Conservation (phyloP, 2,113 vertebrate species). For the Motacilla alba region DNA sequence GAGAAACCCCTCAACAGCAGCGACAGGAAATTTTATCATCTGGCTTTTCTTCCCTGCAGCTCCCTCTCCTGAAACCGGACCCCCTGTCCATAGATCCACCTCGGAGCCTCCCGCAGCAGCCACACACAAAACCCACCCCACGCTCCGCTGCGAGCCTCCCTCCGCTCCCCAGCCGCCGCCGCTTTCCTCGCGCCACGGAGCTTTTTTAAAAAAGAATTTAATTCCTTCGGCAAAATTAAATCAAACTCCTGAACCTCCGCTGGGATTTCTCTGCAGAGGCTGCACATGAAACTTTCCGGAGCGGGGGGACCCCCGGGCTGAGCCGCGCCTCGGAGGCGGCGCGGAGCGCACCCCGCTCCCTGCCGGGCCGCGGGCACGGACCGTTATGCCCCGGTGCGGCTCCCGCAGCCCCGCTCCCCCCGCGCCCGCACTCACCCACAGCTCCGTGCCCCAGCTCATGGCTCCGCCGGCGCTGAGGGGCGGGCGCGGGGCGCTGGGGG, state of each 20-base stretch:
- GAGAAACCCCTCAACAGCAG: neutral
- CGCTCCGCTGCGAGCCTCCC: neutral
- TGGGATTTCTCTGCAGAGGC: neutral
- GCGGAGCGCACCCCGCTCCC: neutral
- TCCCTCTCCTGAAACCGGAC: neutral
- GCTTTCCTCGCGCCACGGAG: rapidly evolving
- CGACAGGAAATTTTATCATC: neutral
- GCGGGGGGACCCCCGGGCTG: neutral
- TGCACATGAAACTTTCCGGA: neutral
- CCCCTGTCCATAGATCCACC: neutral
- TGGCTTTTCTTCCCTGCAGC: neutral
- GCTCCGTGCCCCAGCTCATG: slow-evolving; percentile 82
- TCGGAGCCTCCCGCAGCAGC: neutral
- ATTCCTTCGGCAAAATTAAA: neutral
- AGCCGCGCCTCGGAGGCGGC: neutral
- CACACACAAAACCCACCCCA: neutral
- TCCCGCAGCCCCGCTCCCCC: neutral
- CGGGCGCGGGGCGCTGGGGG: neutral
- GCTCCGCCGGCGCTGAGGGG: slow-evolving; percentile 36
- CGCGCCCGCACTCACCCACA: slow-evolving; percentile 71
- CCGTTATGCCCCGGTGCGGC: neutral
- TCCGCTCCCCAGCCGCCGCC: neutral
- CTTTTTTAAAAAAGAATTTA: neutral
- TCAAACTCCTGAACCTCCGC: neutral
- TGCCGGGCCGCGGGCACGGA: neutral